Base-by-base conservation (phyloP, 2,113 vertebrate species). In the Stigmatopora nigra region DNA sequence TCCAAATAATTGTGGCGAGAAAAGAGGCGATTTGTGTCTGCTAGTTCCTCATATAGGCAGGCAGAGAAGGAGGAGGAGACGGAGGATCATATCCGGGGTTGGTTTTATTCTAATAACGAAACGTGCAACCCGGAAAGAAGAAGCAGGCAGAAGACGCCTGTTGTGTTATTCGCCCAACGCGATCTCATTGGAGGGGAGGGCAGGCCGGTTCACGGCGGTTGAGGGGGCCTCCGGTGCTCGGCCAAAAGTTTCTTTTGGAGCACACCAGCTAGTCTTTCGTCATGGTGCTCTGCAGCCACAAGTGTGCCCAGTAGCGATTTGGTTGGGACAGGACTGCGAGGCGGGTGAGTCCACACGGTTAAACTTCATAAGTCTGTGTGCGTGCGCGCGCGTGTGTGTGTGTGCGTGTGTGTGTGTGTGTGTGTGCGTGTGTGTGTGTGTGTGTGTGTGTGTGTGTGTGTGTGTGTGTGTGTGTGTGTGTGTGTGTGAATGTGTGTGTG, bases 71-170 rank as follows among this genome's bases (percentile, higher is more conserved):
- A 80, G 75, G 72, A 81, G 82, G 73, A 35, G 66, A 64, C 61
- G 48, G 62, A 55, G 87, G 87, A 76, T 88, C 87, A 90, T 78
- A 86, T 90, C 89, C 89, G 89, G 89, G 89, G 88, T 48, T 87
- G 88, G 87, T 64, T 89, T 88, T 85, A 88, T 86, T 88, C 82
- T 88, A 84, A 89, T 88, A 84, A 73, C 78, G 44, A 82, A 77
- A 61, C 71, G 76, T 77, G 73, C 82, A 84, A 89, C 86, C 88
- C 88, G 88, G 88, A 89, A 89, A 89, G 77, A 79, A 78, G 80
- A 41, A 64, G 63, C 56, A 22, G 16, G 62, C n/a, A 36, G 45
- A 11, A 10, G 59, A 56, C 25, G 53, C 63, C 65, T 72, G 60
- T 65, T 58, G 67, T 57, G 75, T 72, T 75, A 81, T 60, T 66